Evolutionary conservation across 2,113 vertebrate species (phyloP), one percentile per base, ranked within the genome.

Genomic region (Lethenteron camtschaticum): DNA sequence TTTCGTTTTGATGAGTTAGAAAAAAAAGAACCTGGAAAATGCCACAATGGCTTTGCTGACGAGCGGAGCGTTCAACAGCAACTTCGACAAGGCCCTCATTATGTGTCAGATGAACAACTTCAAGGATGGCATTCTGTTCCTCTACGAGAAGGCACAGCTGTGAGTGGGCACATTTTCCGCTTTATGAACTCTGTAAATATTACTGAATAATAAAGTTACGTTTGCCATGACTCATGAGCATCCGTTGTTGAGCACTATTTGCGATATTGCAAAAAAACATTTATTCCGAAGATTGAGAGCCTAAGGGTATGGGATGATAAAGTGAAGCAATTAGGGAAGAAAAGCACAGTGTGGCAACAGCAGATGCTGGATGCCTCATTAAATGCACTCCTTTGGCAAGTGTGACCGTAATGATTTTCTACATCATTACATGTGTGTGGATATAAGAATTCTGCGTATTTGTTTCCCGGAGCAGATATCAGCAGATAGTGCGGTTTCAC

Each of bases 41-140:
- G 90, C 90, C 74, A 87, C 88, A 18, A 79, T 96, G 71, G 86
- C 80, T 2, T 81, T 99, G 24, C 75, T 99, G 77, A 88, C 84
- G 78, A 91, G 89, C 0, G 90, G 92, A 58, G 79, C 78, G 71
- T 86, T 85, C 79, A 81, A 81, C 73, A 85, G 83, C 0, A 87
- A 92, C 72, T 95, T 96, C 72, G 92, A 99, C 74, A 99, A 96
- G 73, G 90, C 94, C 5, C 77, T 99, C 73, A 86, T 99, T 58
- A 83, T 99, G 24, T 96, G 94, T 75, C 90, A 99, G 81, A 99
- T 99, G 94, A 91, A 99, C 74, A 94, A 85, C 76, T 99, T 99
- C 77, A 94, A 95, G 81, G 92, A 95, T 72, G 94, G 94, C 2
- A 84, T 96, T 72, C 84, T 99, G 56, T 94, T 96, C 74, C 86